Base-by-base conservation (phyloP, 2,888 invertebrate species). In the Petrophora chlorosata region DNA sequence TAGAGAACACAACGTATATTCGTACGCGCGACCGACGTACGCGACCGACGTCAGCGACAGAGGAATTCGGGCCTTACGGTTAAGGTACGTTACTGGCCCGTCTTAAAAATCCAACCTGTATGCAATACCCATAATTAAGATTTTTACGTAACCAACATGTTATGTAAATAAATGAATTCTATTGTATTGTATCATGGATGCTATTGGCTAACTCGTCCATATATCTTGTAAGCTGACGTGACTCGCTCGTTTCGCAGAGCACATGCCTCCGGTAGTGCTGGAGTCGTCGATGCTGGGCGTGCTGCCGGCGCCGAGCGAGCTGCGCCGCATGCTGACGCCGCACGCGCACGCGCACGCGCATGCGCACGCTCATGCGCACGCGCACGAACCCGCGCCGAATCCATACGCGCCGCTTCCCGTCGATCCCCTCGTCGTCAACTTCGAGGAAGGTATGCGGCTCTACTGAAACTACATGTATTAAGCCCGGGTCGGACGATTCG, bases 401-500 rank as follows among this genome's bases (percentile, higher is more conserved):
- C 77, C 84, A 3, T 82, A 86, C 74, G 82, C 83, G 48, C 79
- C 84, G 28, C 60, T 88, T 59, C 92, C 93, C 35, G 93, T 94
- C 57, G 94, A 94, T 77, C 93, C 94, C 26, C 91, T 95, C 68
- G 94, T 95, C 71, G 94, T 95, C 76, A 94, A 93, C 91, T 94
- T 95, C 85, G 94, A 95, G 91, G 95, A 95, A 94, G 94, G 94
- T 94, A 94, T 94, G 94, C 93, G 94, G 78, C 92, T 94, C 85
- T 94, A 94, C 92, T 93, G 92, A 90, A 82, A 81, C 72, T 79
- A 78, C 55, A 82, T 82, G 79, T 79, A 77, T 68, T 84, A 80
- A 82, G 84, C 77, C 73, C 73, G 62, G 46, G 28, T 51, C 56
- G 64, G 57, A 67, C 79, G 70, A 69, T 73, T 75, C 69, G 73